Evolutionary conservation across 2,888 invertebrate genomes (phyloP).

Genomic region (Apamea monoglypha): DNA sequence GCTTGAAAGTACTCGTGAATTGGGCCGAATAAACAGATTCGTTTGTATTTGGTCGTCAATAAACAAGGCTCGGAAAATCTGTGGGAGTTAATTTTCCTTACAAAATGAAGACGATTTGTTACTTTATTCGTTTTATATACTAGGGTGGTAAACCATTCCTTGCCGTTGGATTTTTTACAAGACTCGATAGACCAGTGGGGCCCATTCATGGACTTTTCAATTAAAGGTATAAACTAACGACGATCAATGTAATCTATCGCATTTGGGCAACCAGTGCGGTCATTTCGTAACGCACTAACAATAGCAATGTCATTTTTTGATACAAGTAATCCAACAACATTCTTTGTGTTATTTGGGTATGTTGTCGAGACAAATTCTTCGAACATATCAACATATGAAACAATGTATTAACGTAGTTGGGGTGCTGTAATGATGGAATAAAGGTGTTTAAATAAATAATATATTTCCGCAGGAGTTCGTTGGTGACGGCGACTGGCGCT

Average conservation of each 20-base stretch:
- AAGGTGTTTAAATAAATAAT: background rate
- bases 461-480: conserved; percentile 68
- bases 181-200: background rate
- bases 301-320: too few relatives aligned
- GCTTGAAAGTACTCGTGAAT: conserved; percentile 20
- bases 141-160: background rate
- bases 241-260: too few relatives aligned
- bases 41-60: background rate
- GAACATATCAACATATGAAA: background rate
- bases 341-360: background rate
- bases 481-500: conserved; percentile 77
- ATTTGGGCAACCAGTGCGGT: too few relatives aligned
- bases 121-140: too few relatives aligned
- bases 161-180: background rate
- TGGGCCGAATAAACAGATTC: conserved; percentile 31
- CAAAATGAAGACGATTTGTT: background rate
- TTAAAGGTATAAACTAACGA: background rate
- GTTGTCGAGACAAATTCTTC: background rate
- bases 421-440: background rate
- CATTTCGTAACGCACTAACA: too few relatives aligned
- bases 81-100: background rate
- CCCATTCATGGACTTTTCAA: background rate
- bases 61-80: background rate
- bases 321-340: too few relatives aligned
- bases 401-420: background rate